phyloP scores from a whole-genome alignment of 2,888 invertebrate genomes.

The Linnaemya vulpina region DNA sequence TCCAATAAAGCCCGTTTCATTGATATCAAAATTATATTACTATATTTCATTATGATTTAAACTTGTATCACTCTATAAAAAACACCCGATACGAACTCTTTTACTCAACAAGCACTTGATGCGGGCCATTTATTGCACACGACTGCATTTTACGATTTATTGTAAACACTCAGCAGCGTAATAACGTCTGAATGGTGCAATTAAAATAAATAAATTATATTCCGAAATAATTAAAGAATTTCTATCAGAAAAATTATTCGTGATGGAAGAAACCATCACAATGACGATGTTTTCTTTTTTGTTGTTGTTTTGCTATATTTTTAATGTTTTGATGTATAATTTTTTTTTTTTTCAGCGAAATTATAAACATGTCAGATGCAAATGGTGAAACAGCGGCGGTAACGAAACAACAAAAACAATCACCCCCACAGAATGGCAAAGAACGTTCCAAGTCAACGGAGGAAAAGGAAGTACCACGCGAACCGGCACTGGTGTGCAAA shows the following conservation, averaged over 20 bases:
- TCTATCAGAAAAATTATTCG: constrained; percentile 41
- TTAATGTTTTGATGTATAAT: constrained; percentile 72
- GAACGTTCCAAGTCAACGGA: constrained; percentile 84
- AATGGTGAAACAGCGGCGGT: constrained; percentile 73
- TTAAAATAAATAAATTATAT: constrained; percentile 36
- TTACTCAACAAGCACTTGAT: constrained; percentile 2
- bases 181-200: constrained; percentile 19
- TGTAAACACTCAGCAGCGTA: not conserved
- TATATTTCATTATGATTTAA: too few relatives aligned
- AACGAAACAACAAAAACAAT: constrained; percentile 75
- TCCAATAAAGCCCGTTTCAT: too few relatives aligned
- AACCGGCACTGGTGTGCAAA: constrained; percentile 91
- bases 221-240: constrained; percentile 8
- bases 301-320: constrained; percentile 72
- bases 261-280: not conserved
- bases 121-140: constrained; percentile 28
- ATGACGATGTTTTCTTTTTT: constrained; percentile 27
- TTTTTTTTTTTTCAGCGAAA: constrained; percentile 74
- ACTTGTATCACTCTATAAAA: too few relatives aligned
- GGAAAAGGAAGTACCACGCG: constrained; percentile 87
- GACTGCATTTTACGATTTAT: constrained; percentile 17
- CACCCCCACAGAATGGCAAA: constrained; percentile 78
- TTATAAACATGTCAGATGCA: constrained; percentile 79
- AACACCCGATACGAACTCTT: not conserved
- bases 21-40: too few relatives aligned